A percentile compares a stretch with the other conserved stretches of the same genome.
Conservation (phyloP, 2,888 invertebrate genomes). For the Oasisia sp. region DNA sequence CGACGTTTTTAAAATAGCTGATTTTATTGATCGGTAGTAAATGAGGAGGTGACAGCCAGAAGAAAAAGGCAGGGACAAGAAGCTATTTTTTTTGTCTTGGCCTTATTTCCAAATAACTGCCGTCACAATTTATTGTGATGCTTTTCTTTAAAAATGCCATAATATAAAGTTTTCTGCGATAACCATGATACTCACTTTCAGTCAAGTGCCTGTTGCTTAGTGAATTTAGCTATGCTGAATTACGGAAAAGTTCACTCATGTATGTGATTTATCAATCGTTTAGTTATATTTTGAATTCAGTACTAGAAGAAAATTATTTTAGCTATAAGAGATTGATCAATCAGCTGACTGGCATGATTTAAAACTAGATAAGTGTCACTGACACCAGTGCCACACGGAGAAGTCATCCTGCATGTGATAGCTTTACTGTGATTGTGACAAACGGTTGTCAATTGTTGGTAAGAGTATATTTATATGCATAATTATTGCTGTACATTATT, state of each 20-base stretch:
- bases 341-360: background rate
- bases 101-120: background rate
- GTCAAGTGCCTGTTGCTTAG: background rate
- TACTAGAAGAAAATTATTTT: too few species aligned
- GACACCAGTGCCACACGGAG: too few species aligned
- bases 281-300: too few species aligned
- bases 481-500: background rate
- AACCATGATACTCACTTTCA: background rate
- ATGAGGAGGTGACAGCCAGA: too few species aligned
- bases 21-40: too few species aligned
- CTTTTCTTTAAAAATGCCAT: background rate
- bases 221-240: background rate
- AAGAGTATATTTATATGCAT: background rate
- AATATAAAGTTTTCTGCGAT: background rate
- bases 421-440: background rate
- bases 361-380: too few species aligned
- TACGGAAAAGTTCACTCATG: background rate
- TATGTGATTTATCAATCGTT: background rate
- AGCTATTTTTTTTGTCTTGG: too few species aligned
- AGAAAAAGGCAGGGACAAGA: too few species aligned
- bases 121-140: background rate
- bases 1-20: too few species aligned
- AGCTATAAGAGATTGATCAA: background rate
- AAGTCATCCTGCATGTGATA: background rate
- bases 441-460: background rate